Base-by-base conservation (phyloP, 2,888 invertebrate genomes). In the Subacronicta megacephala region DNA sequence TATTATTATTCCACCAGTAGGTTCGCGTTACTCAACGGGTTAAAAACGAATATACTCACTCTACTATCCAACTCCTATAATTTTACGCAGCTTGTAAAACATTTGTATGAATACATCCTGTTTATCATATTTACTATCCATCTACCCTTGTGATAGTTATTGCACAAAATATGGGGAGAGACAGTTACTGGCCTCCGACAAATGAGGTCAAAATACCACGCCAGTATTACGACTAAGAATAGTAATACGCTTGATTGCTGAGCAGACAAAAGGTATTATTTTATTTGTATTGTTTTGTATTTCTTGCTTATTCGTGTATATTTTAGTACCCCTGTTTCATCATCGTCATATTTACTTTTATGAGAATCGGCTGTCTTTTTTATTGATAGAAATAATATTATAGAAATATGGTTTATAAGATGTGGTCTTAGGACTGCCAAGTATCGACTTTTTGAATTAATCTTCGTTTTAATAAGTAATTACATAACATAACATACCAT, bases 91-190 rank as follows among this genome's bases (percentile, higher is more conserved):
- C 74, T 71, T 75, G 59, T 75, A 62, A 72, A 75, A 75, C 68
- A 69, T 65, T 72, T 62, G 55, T 73, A 60, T 60, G 60, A 65
- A 62, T 62, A 73, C 38, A 33, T 41, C 41, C 61, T 73, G 64
- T 67, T 75, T 74, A 76, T 76, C 74, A 75, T 76, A 73, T 75
- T 76, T 64, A 64, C 58, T 73, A 57, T 58, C 59, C 37, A 58
- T 52, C 52, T 55, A 44, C 38, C 46, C 37, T 58, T 73, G 60
- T 62, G 67, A 63, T 58, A 62, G 64, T 65, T 58, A 63, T 55
- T 46, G 47, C 46, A 49, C 20, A 10, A 42, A 61, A 74, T 74
- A 68, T 63, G 49, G 64, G 55, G 20, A 47, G 42, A 15, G 49
- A 53, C 44, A 49, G 41, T 51, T 49, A 54, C 54, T 44, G 69